Base-by-base conservation (phyloP, 1,140 invertebrate genomes). In the Dreissena rostriformis region DNA sequence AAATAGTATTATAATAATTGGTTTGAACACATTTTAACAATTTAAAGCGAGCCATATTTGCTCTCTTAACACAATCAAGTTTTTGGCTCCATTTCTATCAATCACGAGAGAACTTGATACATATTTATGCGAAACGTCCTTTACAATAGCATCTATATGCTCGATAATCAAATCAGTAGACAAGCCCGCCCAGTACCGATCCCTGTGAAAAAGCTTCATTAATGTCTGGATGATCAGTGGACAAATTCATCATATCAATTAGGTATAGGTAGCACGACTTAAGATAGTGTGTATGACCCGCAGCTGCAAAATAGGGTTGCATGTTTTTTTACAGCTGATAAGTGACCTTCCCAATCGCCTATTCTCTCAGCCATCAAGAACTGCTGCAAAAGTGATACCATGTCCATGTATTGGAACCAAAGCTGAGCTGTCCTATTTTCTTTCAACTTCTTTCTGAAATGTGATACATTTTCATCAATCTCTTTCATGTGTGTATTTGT, bases 231-330 rank as follows among this genome's bases (percentile, higher is more conserved):
- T 81, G 70, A 28, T 15, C 26, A 12, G 86, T 72, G 52, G 88
- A 17, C 76, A 93, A 85, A 74, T 88, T 52, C 74, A 61, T 0
- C 93, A 93, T 94, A 87, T 93, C 86, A 91, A 94, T 92, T 17
- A 94, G 74, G 88, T 94, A 94, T 28, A 94, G 75, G 65, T 93
- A 91, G 63, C 88, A 85, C 72, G 92, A 93, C 91, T 95, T 95
- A 11, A 93, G 91, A 88, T 94, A 94, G 28, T 91, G 77, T 80
- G 92, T 92, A 85, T 94, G 94, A n/a, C 94, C 93, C 76, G 87
- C 73, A 7, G 93, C 91, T 86, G n/a, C n/a, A n/a, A n/a, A n/a
- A n/a, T n/a, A n/a, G n/a, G n/a, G n/a, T n/a, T n/a, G n/a, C n/a
- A n/a, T n/a, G n/a, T n/a, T n/a, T n/a, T n/a, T n/a, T n/a, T n/a